A percentile compares a stretch with the other conserved stretches of the same genome.
These are phyloP conservation scores for Copidosoma aretas DNA, from an alignment of 2,888 invertebrate genomes.

Conservation along the genomic window DNA sequence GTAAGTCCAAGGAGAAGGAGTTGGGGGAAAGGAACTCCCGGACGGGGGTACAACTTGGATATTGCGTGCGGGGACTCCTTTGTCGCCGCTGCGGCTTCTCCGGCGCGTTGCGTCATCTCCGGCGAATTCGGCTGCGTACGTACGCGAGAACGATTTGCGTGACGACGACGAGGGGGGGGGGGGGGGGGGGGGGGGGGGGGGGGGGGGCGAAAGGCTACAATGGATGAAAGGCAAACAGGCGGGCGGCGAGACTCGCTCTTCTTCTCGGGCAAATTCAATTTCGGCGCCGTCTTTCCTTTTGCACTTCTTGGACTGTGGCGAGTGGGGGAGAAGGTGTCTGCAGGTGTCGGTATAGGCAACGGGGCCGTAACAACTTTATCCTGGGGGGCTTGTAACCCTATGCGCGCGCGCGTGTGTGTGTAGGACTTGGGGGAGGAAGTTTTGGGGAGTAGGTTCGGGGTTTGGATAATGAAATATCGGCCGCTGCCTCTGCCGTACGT, in stretches of 20 bases:
- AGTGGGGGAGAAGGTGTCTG: constrained; percentile 47
- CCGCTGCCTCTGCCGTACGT: too few species aligned
- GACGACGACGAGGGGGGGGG: neutral
- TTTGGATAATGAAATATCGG: neutral
- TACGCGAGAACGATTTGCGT: neutral
- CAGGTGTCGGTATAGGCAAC: constrained; percentile 58
- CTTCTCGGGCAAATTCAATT: constrained; percentile 62
- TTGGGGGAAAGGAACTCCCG: too few species aligned
- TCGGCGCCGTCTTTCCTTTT: constrained; percentile 51
- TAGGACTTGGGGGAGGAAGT: constrained; percentile 38
- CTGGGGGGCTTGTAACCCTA: too few species aligned
- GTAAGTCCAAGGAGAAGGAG: too few species aligned
- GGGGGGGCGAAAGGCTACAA: constrained; percentile 18
- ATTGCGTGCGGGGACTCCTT: constrained; percentile 1
- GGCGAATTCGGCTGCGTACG: neutral
- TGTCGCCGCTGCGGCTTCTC: neutral
- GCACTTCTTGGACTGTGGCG: neutral
- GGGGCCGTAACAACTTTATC: constrained; percentile 58
- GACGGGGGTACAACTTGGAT: neutral
- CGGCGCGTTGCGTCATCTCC: neutral
- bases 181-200: constrained; percentile 14
- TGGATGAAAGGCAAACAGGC: constrained; percentile 59
- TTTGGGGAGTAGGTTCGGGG: neutral
- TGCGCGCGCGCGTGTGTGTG: too few species aligned
- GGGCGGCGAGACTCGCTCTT: constrained; percentile 55